phyloP scores from a whole-genome alignment of 2,888 invertebrate species.

The Polyommatus icarus region DNA sequence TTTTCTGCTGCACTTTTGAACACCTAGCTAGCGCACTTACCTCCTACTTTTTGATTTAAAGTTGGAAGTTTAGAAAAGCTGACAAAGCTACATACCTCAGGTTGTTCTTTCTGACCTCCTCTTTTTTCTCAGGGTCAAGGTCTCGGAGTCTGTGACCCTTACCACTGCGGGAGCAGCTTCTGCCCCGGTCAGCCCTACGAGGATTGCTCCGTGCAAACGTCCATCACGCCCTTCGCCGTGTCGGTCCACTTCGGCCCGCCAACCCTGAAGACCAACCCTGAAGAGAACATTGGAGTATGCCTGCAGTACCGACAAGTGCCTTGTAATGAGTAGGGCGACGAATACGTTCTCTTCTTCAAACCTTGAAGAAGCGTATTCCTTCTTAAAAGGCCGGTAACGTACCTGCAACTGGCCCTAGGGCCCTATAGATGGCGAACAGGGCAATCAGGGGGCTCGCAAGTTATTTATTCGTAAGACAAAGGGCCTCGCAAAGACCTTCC shows the following conservation, averaged over 20 bases:
- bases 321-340: slow-evolving; percentile 64
- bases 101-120: slow-evolving; percentile 65
- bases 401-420: no score
- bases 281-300: slow-evolving; percentile 91
- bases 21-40: no score
- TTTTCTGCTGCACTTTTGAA: no score
- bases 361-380: no score
- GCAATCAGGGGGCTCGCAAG: no score
- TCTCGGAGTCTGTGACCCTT: slow-evolving; percentile 86
- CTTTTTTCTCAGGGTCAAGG: slow-evolving; percentile 64
- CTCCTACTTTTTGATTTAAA: no score
- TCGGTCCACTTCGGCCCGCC: slow-evolving; percentile 89
- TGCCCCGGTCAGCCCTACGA: slow-evolving; percentile 76
- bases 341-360: no score
- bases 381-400: no score
- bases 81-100: not conserved
- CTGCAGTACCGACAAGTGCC: slow-evolving; percentile 86
- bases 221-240: slow-evolving; percentile 88
- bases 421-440: no score
- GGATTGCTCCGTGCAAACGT: slow-evolving; percentile 86
- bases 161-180: slow-evolving; percentile 88
- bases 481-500: no score
- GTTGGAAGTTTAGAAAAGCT: no score
- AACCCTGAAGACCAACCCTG: slow-evolving; percentile 83
- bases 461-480: no score